Percentiles rank a stretch among this genome's conserved stretches.
Conservation (phyloP, 2,888 invertebrate species). For the Lymantria dispar region DNA sequence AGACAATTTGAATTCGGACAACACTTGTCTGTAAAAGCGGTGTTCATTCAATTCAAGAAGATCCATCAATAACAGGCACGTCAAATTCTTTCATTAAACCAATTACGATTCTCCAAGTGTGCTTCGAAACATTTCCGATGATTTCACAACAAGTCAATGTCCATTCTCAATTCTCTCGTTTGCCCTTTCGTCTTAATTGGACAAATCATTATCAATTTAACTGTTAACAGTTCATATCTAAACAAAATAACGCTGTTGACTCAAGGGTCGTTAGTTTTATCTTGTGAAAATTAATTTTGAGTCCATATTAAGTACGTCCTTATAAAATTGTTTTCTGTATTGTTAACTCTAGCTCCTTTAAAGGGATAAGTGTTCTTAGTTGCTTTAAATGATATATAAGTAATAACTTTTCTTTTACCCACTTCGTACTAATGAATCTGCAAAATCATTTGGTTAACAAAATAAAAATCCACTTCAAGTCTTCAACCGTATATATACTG, state of each 20-base stretch:
- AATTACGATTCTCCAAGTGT: constrained; percentile 25
- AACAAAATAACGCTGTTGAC: constrained; percentile 57
- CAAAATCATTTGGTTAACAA: too few relatives aligned
- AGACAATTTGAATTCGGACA: constrained; percentile 6
- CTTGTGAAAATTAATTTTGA: constrained; percentile 1
- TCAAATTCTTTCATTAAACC: constrained; percentile 30
- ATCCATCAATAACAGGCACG: too few relatives aligned
- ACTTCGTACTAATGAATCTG: too few relatives aligned
- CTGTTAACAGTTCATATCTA: constrained; percentile 49
- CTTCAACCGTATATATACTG: too few relatives aligned
- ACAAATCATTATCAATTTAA: constrained; percentile 71
- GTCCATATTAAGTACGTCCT: background rate
- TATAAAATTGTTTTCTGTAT: background rate
- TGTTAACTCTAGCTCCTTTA: background rate
- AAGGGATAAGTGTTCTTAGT: background rate
- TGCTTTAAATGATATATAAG: too few relatives aligned
- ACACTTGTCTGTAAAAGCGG: too few relatives aligned
- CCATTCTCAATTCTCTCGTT: constrained; percentile 29
- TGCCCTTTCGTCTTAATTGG: constrained; percentile 67
- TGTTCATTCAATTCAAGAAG: too few relatives aligned
- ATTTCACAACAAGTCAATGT: constrained; percentile 51
- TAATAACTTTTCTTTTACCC: too few relatives aligned
- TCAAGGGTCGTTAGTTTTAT: constrained; percentile 34
- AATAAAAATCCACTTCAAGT: too few relatives aligned
- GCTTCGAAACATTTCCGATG: constrained; percentile 41